phyloP scores from a whole-genome alignment of 2,113 vertebrate species.

The Pangasianodon hypophthalmus region DNA sequence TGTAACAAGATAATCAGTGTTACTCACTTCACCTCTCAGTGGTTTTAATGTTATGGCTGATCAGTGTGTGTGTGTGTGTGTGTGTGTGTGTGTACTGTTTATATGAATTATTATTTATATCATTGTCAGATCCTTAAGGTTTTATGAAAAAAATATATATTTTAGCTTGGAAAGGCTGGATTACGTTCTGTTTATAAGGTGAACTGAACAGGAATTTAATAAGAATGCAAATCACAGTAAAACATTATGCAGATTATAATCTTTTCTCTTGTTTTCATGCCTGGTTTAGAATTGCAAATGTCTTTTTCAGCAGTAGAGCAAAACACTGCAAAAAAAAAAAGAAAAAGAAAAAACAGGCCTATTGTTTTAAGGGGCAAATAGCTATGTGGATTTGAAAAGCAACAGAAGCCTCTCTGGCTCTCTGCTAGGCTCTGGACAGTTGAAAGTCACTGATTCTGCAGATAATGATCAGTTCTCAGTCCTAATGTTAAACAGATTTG shows the following conservation, averaged over 20 bases:
- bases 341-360: neutral
- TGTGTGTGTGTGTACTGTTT: too few species aligned
- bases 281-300: slow-evolving; percentile 19
- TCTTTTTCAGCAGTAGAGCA: slow-evolving; percentile 12
- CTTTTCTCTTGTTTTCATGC: neutral
- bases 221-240: slow-evolving; percentile 9
- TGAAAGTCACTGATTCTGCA: neutral
- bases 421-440: neutral
- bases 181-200: neutral
- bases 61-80: too few species aligned
- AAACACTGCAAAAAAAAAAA: neutral
- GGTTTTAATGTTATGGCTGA: too few species aligned
- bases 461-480: slow-evolving; percentile 20
- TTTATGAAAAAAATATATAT: slow-evolving; percentile 8
- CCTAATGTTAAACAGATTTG: neutral
- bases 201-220: neutral
- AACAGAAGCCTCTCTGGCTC: slow-evolving; percentile 5
- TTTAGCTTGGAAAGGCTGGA: neutral
- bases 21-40: too few species aligned
- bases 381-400: slow-evolving; percentile 3
- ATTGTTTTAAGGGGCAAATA: slow-evolving; percentile 19
- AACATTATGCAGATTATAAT: slow-evolving; percentile 18
- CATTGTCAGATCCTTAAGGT: neutral
- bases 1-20: too few species aligned
- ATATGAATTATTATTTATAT: too few species aligned